Evolutionary conservation across 2,888 invertebrate species (phyloP).

Genomic region (Tetranychus truncatus): DNA sequence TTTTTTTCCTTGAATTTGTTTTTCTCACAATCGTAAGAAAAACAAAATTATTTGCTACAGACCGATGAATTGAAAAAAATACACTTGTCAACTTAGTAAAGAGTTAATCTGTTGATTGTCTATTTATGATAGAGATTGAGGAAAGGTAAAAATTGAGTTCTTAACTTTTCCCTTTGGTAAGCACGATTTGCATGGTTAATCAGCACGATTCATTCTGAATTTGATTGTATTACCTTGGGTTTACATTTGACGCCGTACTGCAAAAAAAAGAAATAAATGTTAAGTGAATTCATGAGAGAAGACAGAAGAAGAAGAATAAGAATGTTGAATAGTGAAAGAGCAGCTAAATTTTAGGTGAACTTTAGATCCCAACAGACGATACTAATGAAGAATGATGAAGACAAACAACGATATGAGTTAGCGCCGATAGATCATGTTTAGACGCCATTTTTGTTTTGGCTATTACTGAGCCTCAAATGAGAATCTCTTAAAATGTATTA

Average conservation of each 20-base stretch:
- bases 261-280: not conserved
- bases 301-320: not conserved
- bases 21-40: not conserved
- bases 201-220: not conserved
- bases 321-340: not conserved
- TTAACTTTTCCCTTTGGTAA: not conserved
- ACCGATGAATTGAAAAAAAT: not conserved
- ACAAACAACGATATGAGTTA: not conserved
- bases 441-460: not conserved
- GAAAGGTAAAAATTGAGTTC: not conserved
- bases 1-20: not conserved
- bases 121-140: not conserved
- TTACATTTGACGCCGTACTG: not conserved
- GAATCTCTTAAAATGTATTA: not conserved
- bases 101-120: not conserved
- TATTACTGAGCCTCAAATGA: not conserved
- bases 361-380: not conserved
- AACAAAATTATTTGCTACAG: not conserved
- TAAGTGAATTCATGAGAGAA: not conserved
- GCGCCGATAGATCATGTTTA: not conserved
- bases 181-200: not conserved
- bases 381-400: not conserved
- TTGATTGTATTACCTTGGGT: not conserved
- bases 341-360: not conserved
- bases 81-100: not conserved